These are phyloP conservation scores for Drosophila falleni DNA, from an alignment of 2,888 invertebrate genomes.

Conservation along the genomic window DNA sequence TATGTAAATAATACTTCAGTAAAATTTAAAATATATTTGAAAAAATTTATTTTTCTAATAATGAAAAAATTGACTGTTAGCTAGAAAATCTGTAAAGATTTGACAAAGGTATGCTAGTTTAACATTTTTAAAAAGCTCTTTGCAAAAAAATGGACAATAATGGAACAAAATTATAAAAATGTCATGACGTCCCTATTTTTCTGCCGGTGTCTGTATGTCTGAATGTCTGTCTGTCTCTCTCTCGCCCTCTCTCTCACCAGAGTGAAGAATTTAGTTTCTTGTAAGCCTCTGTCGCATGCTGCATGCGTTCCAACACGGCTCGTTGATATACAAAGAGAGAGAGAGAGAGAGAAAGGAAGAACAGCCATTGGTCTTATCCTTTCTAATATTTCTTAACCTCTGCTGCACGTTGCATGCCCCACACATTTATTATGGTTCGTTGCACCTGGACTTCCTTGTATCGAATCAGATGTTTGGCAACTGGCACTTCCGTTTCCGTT, in stretches of 20 bases:
- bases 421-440: constrained; percentile 1
- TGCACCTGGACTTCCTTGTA: constrained; percentile 2
- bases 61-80: too few species aligned
- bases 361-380: neutral
- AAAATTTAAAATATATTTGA: neutral
- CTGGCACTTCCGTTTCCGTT: constrained; percentile 40
- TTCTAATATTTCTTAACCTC: neutral
- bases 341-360: neutral
- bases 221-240: too few species aligned
- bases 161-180: too few species aligned
- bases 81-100: too few species aligned
- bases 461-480: constrained; percentile 27
- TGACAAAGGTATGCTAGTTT: too few species aligned
- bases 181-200: too few species aligned
- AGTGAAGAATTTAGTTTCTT: neutral
- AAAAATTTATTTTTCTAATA: neutral
- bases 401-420: neutral
- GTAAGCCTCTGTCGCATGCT: neutral
- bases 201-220: too few species aligned
- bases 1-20: too few species aligned
- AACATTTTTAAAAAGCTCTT: too few species aligned
- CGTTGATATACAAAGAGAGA: neutral
- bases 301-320: neutral
- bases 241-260: too few species aligned
- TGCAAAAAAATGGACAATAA: too few species aligned